Base-by-base conservation (phyloP, 2,797 vertebrate species). In the Tragopan temminckii region DNA sequence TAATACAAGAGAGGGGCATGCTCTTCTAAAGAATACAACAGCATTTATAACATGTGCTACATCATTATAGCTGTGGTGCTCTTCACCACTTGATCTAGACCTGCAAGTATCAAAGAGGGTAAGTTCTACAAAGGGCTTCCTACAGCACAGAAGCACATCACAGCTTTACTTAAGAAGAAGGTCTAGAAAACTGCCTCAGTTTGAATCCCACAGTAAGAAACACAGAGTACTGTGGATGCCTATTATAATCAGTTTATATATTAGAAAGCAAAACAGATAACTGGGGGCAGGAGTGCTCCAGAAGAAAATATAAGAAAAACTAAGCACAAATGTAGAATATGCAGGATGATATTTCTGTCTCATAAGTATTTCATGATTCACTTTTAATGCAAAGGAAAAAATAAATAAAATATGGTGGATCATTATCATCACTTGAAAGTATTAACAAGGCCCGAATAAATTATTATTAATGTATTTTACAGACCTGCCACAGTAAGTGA, bases 371-470 rank as follows among this genome's bases (percentile, higher is more conserved):
- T 94, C 64, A 88, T 40, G 25, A 64, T 83, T 92, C 66, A 87
- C 62, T 94, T 87, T 76, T 43, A 94, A 91, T 93, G 77, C 87
- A 80, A 71, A 93, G 74, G 53, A 75, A 89, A 90, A 91, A 7
- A 9, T 35, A 79, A 91, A 91, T 79, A 79, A 96, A 96, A 88
- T 84, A 75, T 33, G 36, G 5, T 80, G 38, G 42, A 93, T 91
- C 95, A 81, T 92, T 87, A 80, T 78, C 38, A 90, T 81, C 68
- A 23, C 72, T 91, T 90, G 93, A 68, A 94, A 88, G 84, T 78
- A 87, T 66, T 91, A 95, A 92, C 52, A 92, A 94, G 72, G n/a
- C 53, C 71, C 80, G 80, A 92, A 92, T 89, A 93, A 85, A 93
- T 92, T 71, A 87, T 57, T 46, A 40, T 80, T 48, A 78, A 43